Percentiles rank a stretch among this genome's conserved stretches.
These are phyloP conservation scores for Anomalospiza imberbis DNA, from an alignment of 2,797 vertebrate species.

Conservation along the genomic window DNA sequence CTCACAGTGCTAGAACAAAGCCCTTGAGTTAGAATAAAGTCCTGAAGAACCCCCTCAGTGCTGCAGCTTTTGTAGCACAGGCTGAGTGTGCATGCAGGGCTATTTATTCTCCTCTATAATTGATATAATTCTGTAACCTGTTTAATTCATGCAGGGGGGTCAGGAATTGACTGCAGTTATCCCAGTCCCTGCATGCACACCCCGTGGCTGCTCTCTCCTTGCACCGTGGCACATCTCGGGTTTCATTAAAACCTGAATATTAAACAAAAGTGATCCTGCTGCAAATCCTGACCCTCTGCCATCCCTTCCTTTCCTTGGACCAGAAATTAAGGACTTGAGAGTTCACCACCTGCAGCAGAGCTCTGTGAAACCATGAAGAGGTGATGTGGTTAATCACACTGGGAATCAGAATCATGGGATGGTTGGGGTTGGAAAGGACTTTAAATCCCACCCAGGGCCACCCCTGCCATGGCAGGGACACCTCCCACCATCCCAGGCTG, in stretches of 20 bases:
- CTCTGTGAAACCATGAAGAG: neutral
- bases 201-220: fast-evolving
- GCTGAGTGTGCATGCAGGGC: neutral
- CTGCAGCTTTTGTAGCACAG: neutral
- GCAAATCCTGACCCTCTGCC: neutral
- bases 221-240: neutral
- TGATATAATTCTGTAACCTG: neutral
- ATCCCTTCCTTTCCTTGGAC: neutral
- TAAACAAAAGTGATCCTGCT: neutral
- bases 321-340: neutral
- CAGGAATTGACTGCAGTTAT: neutral
- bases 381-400: neutral
- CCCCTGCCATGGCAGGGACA: neutral
- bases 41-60: neutral
- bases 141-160: neutral
- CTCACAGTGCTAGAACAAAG: neutral
- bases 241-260: neutral
- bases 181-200: neutral
- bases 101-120: neutral
- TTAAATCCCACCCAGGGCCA: fast-evolving
- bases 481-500: neutral
- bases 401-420: fast-evolving
- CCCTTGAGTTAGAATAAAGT: neutral
- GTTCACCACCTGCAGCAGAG: neutral
- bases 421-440: neutral